Evolutionary conservation across 2,797 vertebrate species (phyloP).

Genomic region (Hafferia zeledoni): DNA sequence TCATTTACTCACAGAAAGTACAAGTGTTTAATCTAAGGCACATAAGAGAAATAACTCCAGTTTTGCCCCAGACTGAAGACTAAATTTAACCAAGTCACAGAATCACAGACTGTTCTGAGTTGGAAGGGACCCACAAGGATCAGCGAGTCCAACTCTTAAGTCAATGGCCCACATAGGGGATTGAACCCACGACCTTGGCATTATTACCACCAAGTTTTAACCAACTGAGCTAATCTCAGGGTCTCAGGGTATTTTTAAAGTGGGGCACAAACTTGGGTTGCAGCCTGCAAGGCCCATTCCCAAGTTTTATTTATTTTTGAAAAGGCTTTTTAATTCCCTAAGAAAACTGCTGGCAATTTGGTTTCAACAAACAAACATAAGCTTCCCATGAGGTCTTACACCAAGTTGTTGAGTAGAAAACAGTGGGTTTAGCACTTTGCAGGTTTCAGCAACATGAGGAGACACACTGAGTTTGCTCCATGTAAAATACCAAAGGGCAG

Average conservation of each 20-base stretch:
- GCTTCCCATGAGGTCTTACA: not conserved
- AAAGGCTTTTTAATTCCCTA: not conserved
- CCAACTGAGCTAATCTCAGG: too few species aligned
- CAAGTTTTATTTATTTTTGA: not conserved
- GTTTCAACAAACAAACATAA: not conserved
- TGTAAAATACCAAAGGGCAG: not conserved
- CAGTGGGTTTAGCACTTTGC: not conserved
- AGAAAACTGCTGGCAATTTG: not conserved
- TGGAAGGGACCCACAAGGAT: too few species aligned
- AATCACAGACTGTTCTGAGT: too few species aligned
- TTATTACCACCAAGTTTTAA: too few species aligned
- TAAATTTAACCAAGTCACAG: not conserved
- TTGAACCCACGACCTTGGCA: too few species aligned
- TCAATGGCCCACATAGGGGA: too few species aligned
- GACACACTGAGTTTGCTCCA: rapidly evolving
- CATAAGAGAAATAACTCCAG: not conserved
- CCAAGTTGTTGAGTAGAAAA: not conserved
- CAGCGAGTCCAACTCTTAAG: too few species aligned
- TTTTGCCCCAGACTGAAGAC: not conserved
- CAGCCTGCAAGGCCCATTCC: not conserved
- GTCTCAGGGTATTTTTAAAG: not conserved
- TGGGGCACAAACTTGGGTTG: not conserved
- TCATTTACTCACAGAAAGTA: not conserved
- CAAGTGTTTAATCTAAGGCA: not conserved
- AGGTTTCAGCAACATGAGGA: rapidly evolving